Conservation (phyloP, 1,140 invertebrate genomes). For the Arctopsyche grandis region DNA sequence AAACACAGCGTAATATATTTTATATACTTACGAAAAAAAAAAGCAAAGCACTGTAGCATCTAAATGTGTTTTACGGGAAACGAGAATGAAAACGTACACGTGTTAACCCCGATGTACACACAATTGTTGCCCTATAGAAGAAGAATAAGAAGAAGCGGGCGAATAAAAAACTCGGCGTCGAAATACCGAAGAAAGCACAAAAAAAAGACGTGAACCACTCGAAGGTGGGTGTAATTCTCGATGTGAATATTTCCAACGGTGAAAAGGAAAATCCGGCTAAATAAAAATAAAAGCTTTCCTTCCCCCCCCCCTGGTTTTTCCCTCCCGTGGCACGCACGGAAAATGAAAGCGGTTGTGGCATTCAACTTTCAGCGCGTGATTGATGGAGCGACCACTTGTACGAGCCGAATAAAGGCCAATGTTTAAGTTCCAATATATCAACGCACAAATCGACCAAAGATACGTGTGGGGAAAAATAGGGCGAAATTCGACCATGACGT, state of each 20-base stretch:
- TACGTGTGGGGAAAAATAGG: not conserved
- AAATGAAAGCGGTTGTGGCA: constrained; percentile 45
- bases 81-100: constrained; percentile 19
- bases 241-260: constrained; percentile 38
- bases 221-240: constrained; percentile 9
- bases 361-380: constrained; percentile 50
- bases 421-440: constrained; percentile 39
- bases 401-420: constrained; percentile 28
- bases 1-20: constrained; percentile 17
- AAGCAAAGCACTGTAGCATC: not conserved
- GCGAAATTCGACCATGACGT: too few species aligned
- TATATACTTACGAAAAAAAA: constrained; percentile 5
- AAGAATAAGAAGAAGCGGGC: not conserved
- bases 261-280: constrained; percentile 37
- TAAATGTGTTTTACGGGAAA: not conserved
- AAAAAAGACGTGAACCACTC: constrained; percentile 6
- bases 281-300: constrained; percentile 44
- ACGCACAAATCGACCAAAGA: constrained; percentile 25
- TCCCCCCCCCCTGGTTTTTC: too few species aligned
- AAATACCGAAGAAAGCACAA: not conserved
- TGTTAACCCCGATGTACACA: constrained; percentile 7
- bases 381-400: constrained; percentile 45
- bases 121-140: not conserved
- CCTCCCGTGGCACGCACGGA: not conserved
- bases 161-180: too few species aligned